Percentiles rank a stretch among this genome's conserved stretches.
These are phyloP conservation scores for Atopsyche davidsoni DNA, from an alignment of 1,140 invertebrate species.

Conservation along the genomic window DNA sequence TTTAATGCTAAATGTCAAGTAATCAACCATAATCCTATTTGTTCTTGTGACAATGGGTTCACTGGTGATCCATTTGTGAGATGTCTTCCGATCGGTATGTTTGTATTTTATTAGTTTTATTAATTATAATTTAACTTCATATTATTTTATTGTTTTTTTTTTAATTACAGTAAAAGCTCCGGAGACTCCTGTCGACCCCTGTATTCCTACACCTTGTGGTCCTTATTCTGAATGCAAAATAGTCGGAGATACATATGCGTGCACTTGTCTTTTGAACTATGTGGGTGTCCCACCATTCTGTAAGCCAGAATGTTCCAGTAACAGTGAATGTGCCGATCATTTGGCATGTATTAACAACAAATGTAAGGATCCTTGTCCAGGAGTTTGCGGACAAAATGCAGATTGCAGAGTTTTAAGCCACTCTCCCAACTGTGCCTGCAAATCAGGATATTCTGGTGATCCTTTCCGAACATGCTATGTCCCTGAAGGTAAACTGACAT, in stretches of 20 bases:
- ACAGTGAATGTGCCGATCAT: conserved; percentile 56
- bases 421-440: conserved; percentile 65
- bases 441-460: conserved; percentile 61
- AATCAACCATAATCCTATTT: conserved; percentile 58
- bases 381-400: conserved; percentile 66
- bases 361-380: conserved; percentile 67
- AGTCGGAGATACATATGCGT: conserved; percentile 51
- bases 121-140: not conserved
- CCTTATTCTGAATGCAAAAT: conserved; percentile 64
- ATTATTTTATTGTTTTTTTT: conserved; percentile 30
- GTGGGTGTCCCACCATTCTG: conserved; percentile 62
- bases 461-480: conserved; percentile 55
- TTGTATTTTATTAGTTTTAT: conserved; percentile 19
- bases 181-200: conserved; percentile 51
- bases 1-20: conserved; percentile 58
- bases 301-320: conserved; percentile 59
- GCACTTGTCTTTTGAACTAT: conserved; percentile 56
- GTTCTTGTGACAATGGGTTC: conserved; percentile 47
- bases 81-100: conserved; percentile 58
- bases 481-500: conserved; percentile 31
- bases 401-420: conserved; percentile 70
- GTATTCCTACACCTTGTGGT: conserved; percentile 70
- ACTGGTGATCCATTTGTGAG: conserved; percentile 53
- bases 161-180: conserved; percentile 36
- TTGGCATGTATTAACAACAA: conserved; percentile 58